A percentile compares a stretch with the other conserved stretches of the same genome.
These are phyloP conservation scores for Salarias fasciatus DNA, from an alignment of 2,797 vertebrate genomes.

Conservation along the genomic window DNA sequence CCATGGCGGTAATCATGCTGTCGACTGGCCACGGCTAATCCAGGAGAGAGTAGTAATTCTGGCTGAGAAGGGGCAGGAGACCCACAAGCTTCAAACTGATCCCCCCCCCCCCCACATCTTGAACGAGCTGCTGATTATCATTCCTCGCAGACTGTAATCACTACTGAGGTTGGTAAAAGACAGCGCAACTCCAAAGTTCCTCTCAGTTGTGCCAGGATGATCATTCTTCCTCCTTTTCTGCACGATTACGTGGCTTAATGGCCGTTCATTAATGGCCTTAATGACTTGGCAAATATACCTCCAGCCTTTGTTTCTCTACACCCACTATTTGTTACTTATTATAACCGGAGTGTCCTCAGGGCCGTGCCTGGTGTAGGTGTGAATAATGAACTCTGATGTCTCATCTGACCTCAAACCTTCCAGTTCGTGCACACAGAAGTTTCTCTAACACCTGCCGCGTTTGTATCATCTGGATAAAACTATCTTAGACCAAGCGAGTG, in stretches of 20 bases:
- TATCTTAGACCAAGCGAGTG: constrained; percentile 31
- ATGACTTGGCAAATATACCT: constrained; percentile 70
- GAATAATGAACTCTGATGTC: constrained; percentile 40
- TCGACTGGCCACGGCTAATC: constrained; percentile 64
- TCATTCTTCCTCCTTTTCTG: constrained; percentile 58
- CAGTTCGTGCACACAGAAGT: constrained; percentile 1
- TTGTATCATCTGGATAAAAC: constrained; percentile 43
- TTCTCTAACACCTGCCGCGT: constrained; percentile 1
- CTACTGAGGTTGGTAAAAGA: constrained; percentile 59
- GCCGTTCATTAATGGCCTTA: constrained; percentile 52
- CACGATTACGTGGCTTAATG: constrained; percentile 70
- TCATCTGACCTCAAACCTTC: constrained; percentile 30
- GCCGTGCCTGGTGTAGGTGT: constrained; percentile 51
- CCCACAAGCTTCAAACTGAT: constrained; percentile 54
- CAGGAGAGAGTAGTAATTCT: constrained; percentile 75
- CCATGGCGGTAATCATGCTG: constrained; percentile 77
- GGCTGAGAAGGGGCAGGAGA: constrained; percentile 68
- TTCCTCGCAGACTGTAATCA: constrained; percentile 74
- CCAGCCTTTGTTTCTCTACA: constrained; percentile 52
- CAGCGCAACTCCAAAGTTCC: constrained; percentile 40
- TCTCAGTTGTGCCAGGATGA: constrained; percentile 46
- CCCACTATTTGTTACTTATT: constrained; percentile 43
- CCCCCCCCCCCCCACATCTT: constrained; percentile 46
- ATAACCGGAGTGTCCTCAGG: constrained; percentile 41
- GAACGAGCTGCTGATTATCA: constrained; percentile 78